Evolutionary conservation across 2,888 invertebrate species (phyloP).

Genomic region (Tromatobia lineatoria): DNA sequence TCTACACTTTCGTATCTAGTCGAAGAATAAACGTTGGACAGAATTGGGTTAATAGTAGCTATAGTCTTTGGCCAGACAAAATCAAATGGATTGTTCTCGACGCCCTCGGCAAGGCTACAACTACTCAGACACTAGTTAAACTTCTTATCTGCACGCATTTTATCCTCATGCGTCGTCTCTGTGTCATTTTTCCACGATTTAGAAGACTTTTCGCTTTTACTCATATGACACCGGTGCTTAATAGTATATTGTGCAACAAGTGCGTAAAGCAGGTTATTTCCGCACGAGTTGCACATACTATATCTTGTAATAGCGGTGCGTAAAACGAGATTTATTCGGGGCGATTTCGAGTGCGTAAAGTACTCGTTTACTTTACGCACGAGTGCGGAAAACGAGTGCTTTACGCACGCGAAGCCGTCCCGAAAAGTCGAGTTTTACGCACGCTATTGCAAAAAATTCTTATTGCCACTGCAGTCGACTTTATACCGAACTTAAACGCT

Average conservation of each 20-base stretch:
- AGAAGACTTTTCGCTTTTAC: conserved; percentile 6
- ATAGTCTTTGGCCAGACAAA: conserved; percentile 27
- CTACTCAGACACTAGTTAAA: conserved; percentile 24
- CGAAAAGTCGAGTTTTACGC: too few species aligned
- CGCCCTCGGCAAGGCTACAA: conserved; percentile 23
- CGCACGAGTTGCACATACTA: too few species aligned
- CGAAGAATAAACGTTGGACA: conserved; percentile 19
- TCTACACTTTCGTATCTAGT: background rate
- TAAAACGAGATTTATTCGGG: too few species aligned
- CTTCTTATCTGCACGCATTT: conserved; percentile 28
- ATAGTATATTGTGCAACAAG: too few species aligned
- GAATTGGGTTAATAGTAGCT: conserved; percentile 40
- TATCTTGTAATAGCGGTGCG: too few species aligned
- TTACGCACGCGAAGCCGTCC: too few species aligned
- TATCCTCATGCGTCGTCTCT: conserved; percentile 3
- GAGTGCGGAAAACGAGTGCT: too few species aligned
- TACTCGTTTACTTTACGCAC: too few species aligned
- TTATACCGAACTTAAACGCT: background rate
- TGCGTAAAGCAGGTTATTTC: too few species aligned
- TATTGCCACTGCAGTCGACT: background rate
- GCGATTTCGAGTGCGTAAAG: too few species aligned
- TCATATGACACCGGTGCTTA: background rate
- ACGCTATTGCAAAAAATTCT: too few species aligned
- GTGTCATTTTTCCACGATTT: conserved; percentile 16
- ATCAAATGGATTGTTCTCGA: conserved; percentile 51